Percentiles rank a stretch among this genome's conserved stretches.
Evolutionary conservation across 2,888 invertebrate species (phyloP).

Genomic region (Sinhomidia bicolor): DNA sequence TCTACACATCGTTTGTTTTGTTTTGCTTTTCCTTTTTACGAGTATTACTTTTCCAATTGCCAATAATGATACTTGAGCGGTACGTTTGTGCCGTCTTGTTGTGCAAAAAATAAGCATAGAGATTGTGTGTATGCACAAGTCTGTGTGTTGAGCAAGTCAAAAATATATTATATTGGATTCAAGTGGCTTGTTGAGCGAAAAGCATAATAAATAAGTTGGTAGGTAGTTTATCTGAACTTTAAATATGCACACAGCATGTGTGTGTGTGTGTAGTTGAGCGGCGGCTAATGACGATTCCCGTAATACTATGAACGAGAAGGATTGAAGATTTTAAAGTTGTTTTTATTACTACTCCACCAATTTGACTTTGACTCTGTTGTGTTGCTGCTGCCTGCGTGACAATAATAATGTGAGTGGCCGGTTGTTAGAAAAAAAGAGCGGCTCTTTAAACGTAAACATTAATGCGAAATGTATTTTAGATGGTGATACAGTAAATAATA

Average conservation of each 20-base stretch:
- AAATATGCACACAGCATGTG: too few relatives aligned
- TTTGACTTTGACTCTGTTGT: neutral
- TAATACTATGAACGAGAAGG: too few relatives aligned
- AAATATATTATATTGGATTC: neutral
- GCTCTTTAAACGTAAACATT: neutral
- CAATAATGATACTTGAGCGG: neutral
- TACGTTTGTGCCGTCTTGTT: conserved; percentile 19
- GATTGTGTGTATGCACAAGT: too few relatives aligned
- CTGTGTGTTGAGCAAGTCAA: too few relatives aligned
- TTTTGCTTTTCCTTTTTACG: neutral
- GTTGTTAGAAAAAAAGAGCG: neutral
- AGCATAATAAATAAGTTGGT: neutral
- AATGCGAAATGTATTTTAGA: too few relatives aligned
- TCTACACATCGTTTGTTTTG: too few relatives aligned
- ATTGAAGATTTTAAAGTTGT: too few relatives aligned
- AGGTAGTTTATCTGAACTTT: neutral
- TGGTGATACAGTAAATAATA: conserved; percentile 25
- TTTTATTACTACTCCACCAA: neutral
- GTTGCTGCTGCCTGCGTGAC: neutral
- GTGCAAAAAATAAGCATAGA: too few relatives aligned
- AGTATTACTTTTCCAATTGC: conserved; percentile 26
- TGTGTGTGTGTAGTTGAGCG: too few relatives aligned
- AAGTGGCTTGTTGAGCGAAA: neutral
- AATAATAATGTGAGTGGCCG: neutral
- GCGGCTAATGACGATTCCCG: too few relatives aligned